Evolutionary conservation across 2,888 invertebrate species (phyloP).

Genomic region (Venustoraphidia nigricollis): DNA sequence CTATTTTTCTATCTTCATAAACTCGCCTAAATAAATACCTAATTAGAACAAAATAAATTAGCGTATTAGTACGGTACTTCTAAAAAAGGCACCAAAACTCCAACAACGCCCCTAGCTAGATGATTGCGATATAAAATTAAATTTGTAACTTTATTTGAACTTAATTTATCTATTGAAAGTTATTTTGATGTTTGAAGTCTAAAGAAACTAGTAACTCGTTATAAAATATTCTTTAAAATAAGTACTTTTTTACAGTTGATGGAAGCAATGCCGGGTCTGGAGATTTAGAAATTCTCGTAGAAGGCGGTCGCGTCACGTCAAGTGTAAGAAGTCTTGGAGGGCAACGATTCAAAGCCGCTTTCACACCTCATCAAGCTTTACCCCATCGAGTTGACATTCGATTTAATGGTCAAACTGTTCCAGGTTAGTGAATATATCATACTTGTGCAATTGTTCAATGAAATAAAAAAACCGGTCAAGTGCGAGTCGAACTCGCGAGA

Average conservation of each 20-base stretch:
- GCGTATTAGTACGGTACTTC: neutral
- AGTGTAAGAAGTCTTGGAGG: constrained; percentile 82
- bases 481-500: too few species aligned
- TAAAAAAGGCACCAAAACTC: neutral
- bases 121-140: neutral
- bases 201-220: neutral
- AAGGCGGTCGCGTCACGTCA: constrained; percentile 88
- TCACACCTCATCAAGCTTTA: constrained; percentile 76
- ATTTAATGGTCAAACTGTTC: constrained; percentile 83
- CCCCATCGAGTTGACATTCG: constrained; percentile 84
- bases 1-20: neutral
- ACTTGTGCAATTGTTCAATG: too few species aligned
- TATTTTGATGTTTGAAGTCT: neutral
- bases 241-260: constrained; percentile 51
- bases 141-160: neutral
- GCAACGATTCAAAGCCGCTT: constrained; percentile 80
- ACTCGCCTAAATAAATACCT: neutral
- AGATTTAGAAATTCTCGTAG: constrained; percentile 88
- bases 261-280: constrained; percentile 93
- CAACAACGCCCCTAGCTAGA: neutral
- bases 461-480: too few species aligned
- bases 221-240: neutral
- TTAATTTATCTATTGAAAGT: neutral
- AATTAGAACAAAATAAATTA: neutral
- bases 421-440: constrained; percentile 46